Base-by-base conservation (phyloP, 1,140 invertebrate genomes). In the Pogonus chalceus region DNA sequence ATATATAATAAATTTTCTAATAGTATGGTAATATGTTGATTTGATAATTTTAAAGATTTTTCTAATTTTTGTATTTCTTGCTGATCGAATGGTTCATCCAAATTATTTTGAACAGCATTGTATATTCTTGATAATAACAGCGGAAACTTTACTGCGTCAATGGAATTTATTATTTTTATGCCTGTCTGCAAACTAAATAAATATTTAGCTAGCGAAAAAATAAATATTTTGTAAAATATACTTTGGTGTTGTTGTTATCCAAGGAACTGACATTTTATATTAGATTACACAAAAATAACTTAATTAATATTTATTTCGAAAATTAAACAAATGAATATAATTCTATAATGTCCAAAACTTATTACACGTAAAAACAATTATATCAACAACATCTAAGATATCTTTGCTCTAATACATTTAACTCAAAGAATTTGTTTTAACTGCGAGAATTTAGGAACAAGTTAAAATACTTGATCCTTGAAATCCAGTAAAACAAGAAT, bases 1-100 rank as follows among this genome's bases (percentile, higher is more conserved):
- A 67, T 63, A 35, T 65, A 54, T 0, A 54, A 39, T 20, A 65
- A 61, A 39, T 57, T 63, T 56, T 69, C 63, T 20, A 66, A 24
- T 2, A 66, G 49, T 2, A 67, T 52, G 52, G 64, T 57, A 0
- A 64, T 20, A 22, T 62, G 39, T 22, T 59, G 50, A 0, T 60
- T 53, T 50, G 52, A 54, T 35, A 65, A 51, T 51, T 60, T 56
- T 31, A 65, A 47, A 2, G 56, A 54, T 49, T 62, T 58, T 37
- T 61, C 52, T 14, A 66, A 53, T 55, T 62, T 60, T 52, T 57
- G 35, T 26, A 63, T 49, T 55, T 68, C 62, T 16, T 57, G 55
- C 20, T 58, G 59, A 12, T 60, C 59, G 26, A 67, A 62, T 1
- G 51, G 22, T 9, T 58, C 57, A 14, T 59, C 57, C n/a, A n/a